Evolutionary conservation across 2,888 invertebrate species (phyloP), one percentile per base, ranked within the genome.

Genomic region (Camptogramma bilineatum): DNA sequence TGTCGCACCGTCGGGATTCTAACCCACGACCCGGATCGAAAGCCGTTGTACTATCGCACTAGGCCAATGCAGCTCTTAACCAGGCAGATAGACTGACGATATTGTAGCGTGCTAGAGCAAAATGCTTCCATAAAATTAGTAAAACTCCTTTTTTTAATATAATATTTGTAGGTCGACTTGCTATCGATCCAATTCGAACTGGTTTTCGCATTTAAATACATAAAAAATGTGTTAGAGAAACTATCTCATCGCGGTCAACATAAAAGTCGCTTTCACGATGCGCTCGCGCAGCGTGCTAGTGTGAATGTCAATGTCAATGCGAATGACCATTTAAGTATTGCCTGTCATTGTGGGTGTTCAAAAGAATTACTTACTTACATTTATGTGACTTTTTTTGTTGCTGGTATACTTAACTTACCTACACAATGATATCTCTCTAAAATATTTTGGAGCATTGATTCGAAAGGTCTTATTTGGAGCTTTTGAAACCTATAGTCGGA

Each of bases 181-280:
- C 10, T 13, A 39, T 39, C 34, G 13, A 39, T 39, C 34, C 13
- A 28, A 28, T 39, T 39, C 13, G 8, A 39, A 39, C 34, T 13
- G 2, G 34, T 39, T 39, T 13, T 39, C 34, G 28, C 7, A 5
- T 28, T 8, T 5, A 28, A 21, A 31, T 9, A 39, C 34, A 39
- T 39, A 39, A 39, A 39, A 10, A 39, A 39, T 39, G 34, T 39
- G 13, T 39, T 39, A 39, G 34, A 39, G 34, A 39, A 39, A 39
- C 34, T 34, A 34, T 39, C 3, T 39, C 3, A 13, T 13, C 34
- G 39, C 42, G 44, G 51, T 61, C 58, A 55, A 50, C 53, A 21
- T 57, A 53, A 64, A 64, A 52, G 44, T 57, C 42, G 59, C 52
- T 70, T 71, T 75, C 71, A 61, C 57, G 64, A 67, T 59, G 24